phyloP scores from a whole-genome alignment of 2,888 invertebrate species.

The Aleiodes leptofemur region DNA sequence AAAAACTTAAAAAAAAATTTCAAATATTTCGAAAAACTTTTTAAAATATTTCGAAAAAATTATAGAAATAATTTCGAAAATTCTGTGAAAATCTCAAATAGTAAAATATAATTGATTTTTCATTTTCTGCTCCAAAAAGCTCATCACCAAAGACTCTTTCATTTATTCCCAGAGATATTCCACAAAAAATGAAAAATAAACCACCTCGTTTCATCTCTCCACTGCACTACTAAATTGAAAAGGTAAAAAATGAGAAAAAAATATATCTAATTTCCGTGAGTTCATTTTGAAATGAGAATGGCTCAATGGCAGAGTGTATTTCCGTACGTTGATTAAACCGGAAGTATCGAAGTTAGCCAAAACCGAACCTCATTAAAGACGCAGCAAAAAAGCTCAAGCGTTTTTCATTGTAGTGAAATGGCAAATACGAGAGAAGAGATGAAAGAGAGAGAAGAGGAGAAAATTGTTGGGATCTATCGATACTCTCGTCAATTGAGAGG shows the following conservation, averaged over 20 bases:
- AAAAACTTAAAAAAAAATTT: no score
- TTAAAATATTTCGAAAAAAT: no score
- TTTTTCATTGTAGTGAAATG: no score
- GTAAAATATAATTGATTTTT: no score
- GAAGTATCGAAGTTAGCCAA: constrained; percentile 23
- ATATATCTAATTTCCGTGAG: constrained; percentile 9
- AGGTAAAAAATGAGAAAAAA: not conserved
- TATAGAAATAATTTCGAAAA: no score
- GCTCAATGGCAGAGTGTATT: constrained; percentile 33
- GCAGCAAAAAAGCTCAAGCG: constrained; percentile 9
- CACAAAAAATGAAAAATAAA: not conserved
- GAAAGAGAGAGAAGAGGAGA: constrained; percentile 45
- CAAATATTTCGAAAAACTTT: no score
- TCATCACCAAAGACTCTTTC: no score
- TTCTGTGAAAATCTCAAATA: no score
- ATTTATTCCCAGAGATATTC: no score
- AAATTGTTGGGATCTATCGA: constrained; percentile 48
- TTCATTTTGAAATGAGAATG: constrained; percentile 17
- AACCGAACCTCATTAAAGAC: constrained; percentile 35
- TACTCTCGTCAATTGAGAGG: constrained; percentile 37
- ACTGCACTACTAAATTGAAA: not conserved
- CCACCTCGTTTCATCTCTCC: not conserved
- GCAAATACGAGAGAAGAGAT: not conserved
- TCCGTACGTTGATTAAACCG: constrained; percentile 44
- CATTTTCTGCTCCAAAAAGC: no score